phyloP scores from a whole-genome alignment of 1,140 invertebrate genomes.

The Cyclargus thomasi region DNA sequence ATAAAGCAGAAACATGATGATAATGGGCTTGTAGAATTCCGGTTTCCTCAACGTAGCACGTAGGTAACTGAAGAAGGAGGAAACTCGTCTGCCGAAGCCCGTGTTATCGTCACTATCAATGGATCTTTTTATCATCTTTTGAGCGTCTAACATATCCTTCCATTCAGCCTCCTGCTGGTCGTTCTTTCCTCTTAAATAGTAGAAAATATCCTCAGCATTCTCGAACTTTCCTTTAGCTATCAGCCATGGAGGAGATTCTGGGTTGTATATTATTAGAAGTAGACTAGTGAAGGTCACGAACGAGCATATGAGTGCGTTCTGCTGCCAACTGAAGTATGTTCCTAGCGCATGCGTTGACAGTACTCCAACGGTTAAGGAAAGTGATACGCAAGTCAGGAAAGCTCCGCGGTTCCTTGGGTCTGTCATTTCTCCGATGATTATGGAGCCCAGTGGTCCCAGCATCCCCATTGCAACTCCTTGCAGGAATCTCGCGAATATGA shows the following conservation, averaged over 20 bases:
- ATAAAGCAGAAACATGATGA: slow-evolving; percentile 60
- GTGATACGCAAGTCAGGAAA: slow-evolving; percentile 57
- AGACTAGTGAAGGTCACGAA: slow-evolving; percentile 57
- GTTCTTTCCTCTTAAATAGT: slow-evolving; percentile 49
- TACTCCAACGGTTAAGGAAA: slow-evolving; percentile 59
- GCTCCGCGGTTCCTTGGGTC: slow-evolving; percentile 57
- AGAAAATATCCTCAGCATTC: slow-evolving; percentile 53
- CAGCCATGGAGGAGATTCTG: slow-evolving; percentile 62
- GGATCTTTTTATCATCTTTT: slow-evolving; percentile 46
- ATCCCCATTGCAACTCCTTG: slow-evolving; percentile 66
- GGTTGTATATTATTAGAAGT: slow-evolving; percentile 51
- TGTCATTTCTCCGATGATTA: slow-evolving; percentile 70
- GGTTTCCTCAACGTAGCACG: slow-evolving; percentile 46
- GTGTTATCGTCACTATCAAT: slow-evolving; percentile 42
- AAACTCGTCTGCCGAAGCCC: slow-evolving; percentile 30
- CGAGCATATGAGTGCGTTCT: slow-evolving; percentile 53
- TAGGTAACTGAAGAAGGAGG: slow-evolving; percentile 44
- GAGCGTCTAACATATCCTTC: slow-evolving; percentile 53
- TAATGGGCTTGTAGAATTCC: slow-evolving; percentile 65
- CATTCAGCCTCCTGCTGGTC: slow-evolving; percentile 46
- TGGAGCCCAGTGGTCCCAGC: slow-evolving; percentile 58
- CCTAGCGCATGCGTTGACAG: slow-evolving; percentile 51
- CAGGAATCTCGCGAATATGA: slow-evolving; percentile 53
- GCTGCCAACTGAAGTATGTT: slow-evolving; percentile 54
- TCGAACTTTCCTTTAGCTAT: slow-evolving; percentile 54